A percentile compares a stretch with the other conserved stretches of the same genome.
phyloP scores from a whole-genome alignment of 2,888 invertebrate genomes.

The Agrotis exclamationis region DNA sequence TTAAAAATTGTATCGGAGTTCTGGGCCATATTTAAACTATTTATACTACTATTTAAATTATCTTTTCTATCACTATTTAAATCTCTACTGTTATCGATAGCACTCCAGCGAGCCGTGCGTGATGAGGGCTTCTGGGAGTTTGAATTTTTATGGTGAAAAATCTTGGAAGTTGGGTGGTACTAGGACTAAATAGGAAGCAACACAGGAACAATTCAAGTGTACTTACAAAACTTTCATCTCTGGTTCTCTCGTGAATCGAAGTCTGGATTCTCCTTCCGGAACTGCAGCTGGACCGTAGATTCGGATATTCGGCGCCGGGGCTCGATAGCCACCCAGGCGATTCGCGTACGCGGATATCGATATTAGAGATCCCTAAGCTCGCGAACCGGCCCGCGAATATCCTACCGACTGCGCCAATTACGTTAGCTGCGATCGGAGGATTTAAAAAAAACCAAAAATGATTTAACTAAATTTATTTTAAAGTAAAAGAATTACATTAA shows the following conservation, averaged over 20 bases:
- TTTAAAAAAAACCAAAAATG: no score
- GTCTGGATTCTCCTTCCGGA: constrained; percentile 2
- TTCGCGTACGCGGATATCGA: no score
- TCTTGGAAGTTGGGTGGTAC: no score
- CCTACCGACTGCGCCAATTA: no score
- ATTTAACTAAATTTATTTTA: no score
- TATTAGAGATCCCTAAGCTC: no score
- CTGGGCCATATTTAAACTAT: no score
- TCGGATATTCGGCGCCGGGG: constrained; percentile 1
- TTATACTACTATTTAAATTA: no score
- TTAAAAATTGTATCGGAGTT: neutral
- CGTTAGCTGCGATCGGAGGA: no score
- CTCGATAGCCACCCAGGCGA: neutral
- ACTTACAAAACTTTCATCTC: constrained; percentile 1
- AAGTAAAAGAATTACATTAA: no score
- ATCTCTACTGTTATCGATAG: neutral
- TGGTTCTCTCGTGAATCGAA: constrained; percentile 2
- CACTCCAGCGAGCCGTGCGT: neutral
- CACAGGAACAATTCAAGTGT: constrained; percentile 9
- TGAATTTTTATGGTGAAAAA: neutral
- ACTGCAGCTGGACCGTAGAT: neutral
- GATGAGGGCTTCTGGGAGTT: neutral
- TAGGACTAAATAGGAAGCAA: neutral
- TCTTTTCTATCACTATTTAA: neutral
- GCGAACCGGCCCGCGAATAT: no score